A percentile compares a stretch with the other conserved stretches of the same genome.
Conservation (phyloP, 1,140 invertebrate species). For the Tetranychus cinnabarinus region DNA sequence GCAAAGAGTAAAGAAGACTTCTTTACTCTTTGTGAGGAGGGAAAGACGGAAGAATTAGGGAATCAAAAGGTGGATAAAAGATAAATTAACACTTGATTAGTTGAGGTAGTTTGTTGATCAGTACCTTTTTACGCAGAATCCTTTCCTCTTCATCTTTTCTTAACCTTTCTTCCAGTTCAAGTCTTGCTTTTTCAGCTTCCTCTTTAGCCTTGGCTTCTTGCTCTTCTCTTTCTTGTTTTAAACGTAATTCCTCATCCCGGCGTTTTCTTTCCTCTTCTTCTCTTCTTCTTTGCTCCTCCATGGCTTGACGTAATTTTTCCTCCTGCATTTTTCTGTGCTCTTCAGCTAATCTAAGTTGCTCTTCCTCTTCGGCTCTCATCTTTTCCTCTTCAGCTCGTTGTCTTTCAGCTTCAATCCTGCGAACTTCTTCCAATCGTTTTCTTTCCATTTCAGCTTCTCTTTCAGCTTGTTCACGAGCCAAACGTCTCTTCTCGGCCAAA, state of each 20-base stretch:
- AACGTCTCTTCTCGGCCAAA: neutral
- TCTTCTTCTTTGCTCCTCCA: neutral
- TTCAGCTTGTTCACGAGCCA: slow-evolving; percentile 3
- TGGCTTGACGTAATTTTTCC: neutral
- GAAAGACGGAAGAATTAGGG: neutral
- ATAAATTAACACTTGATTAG: neutral
- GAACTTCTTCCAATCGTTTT: neutral
- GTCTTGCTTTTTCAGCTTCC: neutral
- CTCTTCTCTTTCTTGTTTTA: slow-evolving; percentile 1
- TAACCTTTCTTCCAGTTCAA: slow-evolving; percentile 2
- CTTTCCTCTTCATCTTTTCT: slow-evolving; percentile 4
- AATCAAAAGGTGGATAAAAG: neutral
- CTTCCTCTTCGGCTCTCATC: neutral
- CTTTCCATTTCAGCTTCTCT: neutral
- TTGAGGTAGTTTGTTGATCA: neutral
- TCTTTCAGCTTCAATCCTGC: neutral
- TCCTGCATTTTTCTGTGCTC: neutral
- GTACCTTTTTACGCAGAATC: slow-evolving; percentile 2
- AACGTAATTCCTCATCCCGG: neutral
- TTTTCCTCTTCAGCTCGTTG: neutral
- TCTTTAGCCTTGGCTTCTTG: slow-evolving; percentile 1
- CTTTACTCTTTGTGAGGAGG: too few relatives aligned
- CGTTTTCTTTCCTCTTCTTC: slow-evolving; percentile 2
- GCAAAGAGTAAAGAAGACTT: neutral
- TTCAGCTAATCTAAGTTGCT: neutral